A percentile compares a stretch with the other conserved stretches of the same genome.
phyloP scores from a whole-genome alignment of 2,888 invertebrate species.

The Sphaerophoria taeniata region DNA sequence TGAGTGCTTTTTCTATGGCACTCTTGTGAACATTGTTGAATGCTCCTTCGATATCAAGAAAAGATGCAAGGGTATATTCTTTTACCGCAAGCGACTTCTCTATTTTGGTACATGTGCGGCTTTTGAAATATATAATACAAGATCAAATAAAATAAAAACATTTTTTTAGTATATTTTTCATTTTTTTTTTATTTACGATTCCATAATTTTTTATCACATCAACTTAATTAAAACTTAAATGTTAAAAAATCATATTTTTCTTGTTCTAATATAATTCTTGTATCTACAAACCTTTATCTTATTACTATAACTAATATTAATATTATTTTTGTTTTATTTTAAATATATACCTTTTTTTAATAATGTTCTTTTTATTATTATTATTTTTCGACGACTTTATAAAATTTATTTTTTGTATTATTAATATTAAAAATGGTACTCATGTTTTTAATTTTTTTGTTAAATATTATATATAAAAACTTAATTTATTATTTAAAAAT shows the following conservation, averaged over 20 bases:
- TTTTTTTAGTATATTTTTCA: conserved; percentile 29
- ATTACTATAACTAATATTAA: background rate
- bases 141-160: background rate
- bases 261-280: conserved; percentile 56
- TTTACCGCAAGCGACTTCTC: too few relatives aligned
- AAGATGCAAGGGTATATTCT: too few relatives aligned
- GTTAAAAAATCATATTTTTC: conserved; percentile 54
- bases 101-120: too few relatives aligned
- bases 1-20: too few relatives aligned
- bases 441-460: conserved; percentile 42
- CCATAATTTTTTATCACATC: conserved; percentile 72
- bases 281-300: conserved; percentile 61
- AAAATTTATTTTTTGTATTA: conserved; percentile 58
- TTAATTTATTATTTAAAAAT: background rate
- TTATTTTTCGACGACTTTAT: conserved; percentile 39
- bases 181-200: conserved; percentile 67
- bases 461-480: conserved; percentile 31
- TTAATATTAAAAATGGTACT: conserved; percentile 43
- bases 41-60: too few relatives aligned
- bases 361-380: background rate
- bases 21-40: too few relatives aligned
- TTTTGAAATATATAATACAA: background rate
- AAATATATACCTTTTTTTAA: conserved; percentile 29
- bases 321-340: too few relatives aligned
- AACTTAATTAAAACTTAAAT: conserved; percentile 72